Evolutionary conservation across 2,888 invertebrate species (phyloP).

Genomic region (Dilophus febrilis): DNA sequence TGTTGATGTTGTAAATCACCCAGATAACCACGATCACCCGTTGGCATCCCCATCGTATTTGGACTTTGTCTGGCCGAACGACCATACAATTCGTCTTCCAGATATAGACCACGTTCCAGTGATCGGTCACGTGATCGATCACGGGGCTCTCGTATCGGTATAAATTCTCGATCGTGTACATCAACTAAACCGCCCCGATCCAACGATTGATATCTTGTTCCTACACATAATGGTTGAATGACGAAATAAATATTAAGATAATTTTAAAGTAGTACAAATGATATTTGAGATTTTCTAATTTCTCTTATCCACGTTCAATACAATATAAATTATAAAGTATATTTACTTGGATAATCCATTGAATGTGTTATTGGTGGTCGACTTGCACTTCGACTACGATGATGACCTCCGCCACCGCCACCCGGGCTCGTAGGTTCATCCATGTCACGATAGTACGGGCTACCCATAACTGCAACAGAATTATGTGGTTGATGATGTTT

Average conservation of each 20-base stretch:
- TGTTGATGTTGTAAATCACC: slow-evolving; percentile 88
- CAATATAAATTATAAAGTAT: too few relatives aligned
- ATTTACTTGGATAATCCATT: slow-evolving; percentile 39
- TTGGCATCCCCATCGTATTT: slow-evolving; percentile 38
- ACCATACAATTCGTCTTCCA: slow-evolving; percentile 52
- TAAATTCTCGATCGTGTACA: slow-evolving; percentile 67
- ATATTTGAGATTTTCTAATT: too few relatives aligned
- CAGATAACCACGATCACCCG: slow-evolving; percentile 44
- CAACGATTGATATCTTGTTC: slow-evolving; percentile 49
- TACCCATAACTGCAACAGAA: slow-evolving; percentile 34
- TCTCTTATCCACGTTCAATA: too few relatives aligned
- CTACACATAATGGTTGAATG: too few relatives aligned
- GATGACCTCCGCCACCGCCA: slow-evolving; percentile 65
- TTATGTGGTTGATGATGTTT: slow-evolving; percentile 34
- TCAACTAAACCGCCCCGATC: slow-evolving; percentile 54
- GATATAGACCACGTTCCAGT: slow-evolving; percentile 48
- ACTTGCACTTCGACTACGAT: slow-evolving; percentile 66
- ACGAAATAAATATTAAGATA: too few relatives aligned
- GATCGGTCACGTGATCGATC: slow-evolving; percentile 49
- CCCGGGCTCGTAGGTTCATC: slow-evolving; percentile 76
- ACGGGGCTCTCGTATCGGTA: slow-evolving; percentile 63
- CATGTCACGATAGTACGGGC: slow-evolving; percentile 57
- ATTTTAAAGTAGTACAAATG: too few relatives aligned
- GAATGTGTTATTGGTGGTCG: slow-evolving; percentile 44
- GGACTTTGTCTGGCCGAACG: slow-evolving; percentile 54